Percentiles rank a stretch among this genome's conserved stretches.
phyloP scores from a whole-genome alignment of 1,140 invertebrate genomes.

The Drosophila mayri region DNA sequence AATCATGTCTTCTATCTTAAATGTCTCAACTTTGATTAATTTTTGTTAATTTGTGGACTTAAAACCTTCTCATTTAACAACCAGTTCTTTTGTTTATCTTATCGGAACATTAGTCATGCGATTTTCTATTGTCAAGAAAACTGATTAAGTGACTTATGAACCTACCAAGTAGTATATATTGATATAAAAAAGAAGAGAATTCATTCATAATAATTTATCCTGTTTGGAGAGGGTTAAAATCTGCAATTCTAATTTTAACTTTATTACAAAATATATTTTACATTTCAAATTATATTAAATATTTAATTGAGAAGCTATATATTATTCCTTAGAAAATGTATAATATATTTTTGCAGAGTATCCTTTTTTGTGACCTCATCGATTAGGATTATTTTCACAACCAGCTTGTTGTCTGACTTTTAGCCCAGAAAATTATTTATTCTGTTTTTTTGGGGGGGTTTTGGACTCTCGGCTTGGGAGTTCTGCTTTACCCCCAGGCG shows the following conservation, averaged over 20 bases:
- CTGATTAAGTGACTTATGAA: constrained; percentile 15
- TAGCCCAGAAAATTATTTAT: constrained; percentile 71
- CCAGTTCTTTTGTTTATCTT: constrained; percentile 17
- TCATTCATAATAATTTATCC: constrained; percentile 19
- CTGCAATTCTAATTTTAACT: not conserved
- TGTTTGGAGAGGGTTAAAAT: too few relatives aligned
- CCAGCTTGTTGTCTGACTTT: constrained; percentile 29
- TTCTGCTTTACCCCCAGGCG: constrained; percentile 26
- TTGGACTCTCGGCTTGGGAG: constrained; percentile 3
- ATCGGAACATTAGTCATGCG: constrained; percentile 35
- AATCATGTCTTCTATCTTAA: not conserved
- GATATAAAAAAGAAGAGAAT: not conserved
- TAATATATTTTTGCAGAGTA: constrained; percentile 9
- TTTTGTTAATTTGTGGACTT: constrained; percentile 17
- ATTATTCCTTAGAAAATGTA: not conserved
- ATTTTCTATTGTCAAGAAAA: not conserved
- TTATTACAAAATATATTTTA: not conserved
- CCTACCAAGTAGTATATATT: not conserved
- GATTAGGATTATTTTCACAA: constrained; percentile 12
- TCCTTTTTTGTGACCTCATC: constrained; percentile 1
- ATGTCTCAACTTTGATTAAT: constrained; percentile 3
- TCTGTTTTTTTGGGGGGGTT: constrained; percentile 35
- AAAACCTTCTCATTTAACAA: not conserved
- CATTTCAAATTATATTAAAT: too few relatives aligned
- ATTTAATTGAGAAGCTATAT: too few relatives aligned